Base-by-base conservation (phyloP, 2,888 invertebrate genomes). In the Eumacrocentrus americanus region DNA sequence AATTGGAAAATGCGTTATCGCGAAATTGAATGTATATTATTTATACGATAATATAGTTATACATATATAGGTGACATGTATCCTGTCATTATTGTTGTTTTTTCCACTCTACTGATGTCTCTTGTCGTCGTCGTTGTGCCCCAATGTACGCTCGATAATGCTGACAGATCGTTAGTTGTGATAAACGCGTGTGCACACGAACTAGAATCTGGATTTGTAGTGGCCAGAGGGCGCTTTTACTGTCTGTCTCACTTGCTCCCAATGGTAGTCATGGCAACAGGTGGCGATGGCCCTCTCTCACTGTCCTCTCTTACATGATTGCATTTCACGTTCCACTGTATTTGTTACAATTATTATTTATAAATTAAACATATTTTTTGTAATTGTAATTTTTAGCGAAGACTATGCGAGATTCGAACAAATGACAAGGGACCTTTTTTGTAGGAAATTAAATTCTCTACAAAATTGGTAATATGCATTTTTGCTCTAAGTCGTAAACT, bases 181-280 rank as follows among this genome's bases (percentile, higher is more conserved):
- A 47, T 47, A 47, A 47, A 29, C 22, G 47, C 14, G 47, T 25
- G 22, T 47, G 25, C 12, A 4, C 22, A 25, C 7, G 23, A 9
- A 25, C 25, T 22, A 22, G 25, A 23, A 47, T 14, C 22, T 2
- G n/a, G n/a, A 47, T 12, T 25, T 6, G 25, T 25, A 25, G 6
- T 47, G 22, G 29, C 25, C 47, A 23, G 25, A n/a, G 47, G 47
- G 25, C 9, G n/a, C 29, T 29, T 9, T 48, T 29, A 11, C 29
- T 48, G n/a, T n/a, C n/a, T n/a, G n/a, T n/a, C n/a, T n/a, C n/a
- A n/a, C n/a, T n/a, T n/a, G n/a, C 4, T 29, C 16, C 48, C 48
- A 48, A 5, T 29, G 29, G 48, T 48, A 29, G 48, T 16, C 48
- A 48, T 48, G 48, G 48, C 48, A 29, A 48, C 48, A 29, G 48